Percentiles rank a stretch among this genome's conserved stretches.
These are phyloP conservation scores for Malurus elegans DNA, from an alignment of 2,113 vertebrate species.

Conservation along the genomic window DNA sequence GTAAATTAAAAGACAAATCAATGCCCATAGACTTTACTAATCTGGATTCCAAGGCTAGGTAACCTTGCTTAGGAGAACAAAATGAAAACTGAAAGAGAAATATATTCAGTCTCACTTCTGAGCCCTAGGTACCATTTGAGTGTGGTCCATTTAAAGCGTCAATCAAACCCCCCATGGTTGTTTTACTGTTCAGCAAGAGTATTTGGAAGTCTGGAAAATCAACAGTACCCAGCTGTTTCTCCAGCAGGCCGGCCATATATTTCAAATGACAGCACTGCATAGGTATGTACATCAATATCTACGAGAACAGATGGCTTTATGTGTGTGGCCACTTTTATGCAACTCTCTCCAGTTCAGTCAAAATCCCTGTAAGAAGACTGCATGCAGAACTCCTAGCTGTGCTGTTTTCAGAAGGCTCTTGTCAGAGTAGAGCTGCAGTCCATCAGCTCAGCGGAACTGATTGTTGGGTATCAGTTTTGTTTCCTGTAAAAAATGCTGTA, in stretches of 20 bases:
- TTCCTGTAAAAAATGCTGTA: background rate
- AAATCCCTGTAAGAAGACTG: background rate
- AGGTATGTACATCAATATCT: background rate
- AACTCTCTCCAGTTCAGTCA: background rate
- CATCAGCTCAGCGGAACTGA: background rate
- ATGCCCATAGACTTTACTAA: background rate
- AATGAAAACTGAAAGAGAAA: background rate
- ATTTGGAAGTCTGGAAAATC: slow-evolving; percentile 40
- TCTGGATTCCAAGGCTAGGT: background rate
- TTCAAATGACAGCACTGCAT: slow-evolving; percentile 22
- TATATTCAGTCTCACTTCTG: background rate
- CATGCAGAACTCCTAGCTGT: background rate
- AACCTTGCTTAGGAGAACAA: background rate
- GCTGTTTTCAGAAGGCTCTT: background rate
- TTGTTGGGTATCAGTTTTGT: background rate
- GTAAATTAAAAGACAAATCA: background rate
- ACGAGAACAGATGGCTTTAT: slow-evolving; percentile 32
- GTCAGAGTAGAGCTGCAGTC: background rate
- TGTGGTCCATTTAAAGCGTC: background rate
- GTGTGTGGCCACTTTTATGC: slow-evolving; percentile 9
- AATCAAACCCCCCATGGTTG: background rate
- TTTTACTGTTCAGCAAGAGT: slow-evolving; percentile 30
- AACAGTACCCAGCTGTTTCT: slow-evolving; percentile 44
- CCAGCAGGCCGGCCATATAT: background rate
- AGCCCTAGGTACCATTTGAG: background rate